phyloP scores from a whole-genome alignment of 2,113 vertebrate genomes.

The Peromyscus leucopus region DNA sequence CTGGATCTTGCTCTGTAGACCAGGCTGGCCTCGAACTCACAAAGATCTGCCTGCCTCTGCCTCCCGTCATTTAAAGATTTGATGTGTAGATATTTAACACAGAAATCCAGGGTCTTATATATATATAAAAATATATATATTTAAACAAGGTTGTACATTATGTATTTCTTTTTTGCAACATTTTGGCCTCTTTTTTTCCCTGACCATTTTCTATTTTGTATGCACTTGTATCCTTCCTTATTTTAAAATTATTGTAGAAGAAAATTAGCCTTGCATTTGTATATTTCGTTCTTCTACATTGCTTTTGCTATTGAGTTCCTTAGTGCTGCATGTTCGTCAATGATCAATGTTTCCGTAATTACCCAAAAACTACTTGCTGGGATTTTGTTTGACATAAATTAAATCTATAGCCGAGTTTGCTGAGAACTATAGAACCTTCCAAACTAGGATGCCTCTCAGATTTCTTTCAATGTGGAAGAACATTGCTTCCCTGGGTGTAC shows the following conservation, averaged over 20 bases:
- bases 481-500: not conserved
- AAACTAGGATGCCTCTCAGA: not conserved
- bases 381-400: conserved; percentile 25
- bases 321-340: not conserved
- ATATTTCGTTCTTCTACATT: not conserved
- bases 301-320: not conserved
- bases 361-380: not conserved
- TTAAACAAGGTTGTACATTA: not conserved
- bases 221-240: not conserved
- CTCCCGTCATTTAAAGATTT: not conserved
- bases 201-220: not conserved
- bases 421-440: not conserved
- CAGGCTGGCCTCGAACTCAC: too few species aligned
- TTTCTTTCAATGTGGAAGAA: not conserved
- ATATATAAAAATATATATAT: too few species aligned
- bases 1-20: too few species aligned
- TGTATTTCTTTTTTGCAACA: conserved; percentile 33
- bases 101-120: not conserved
- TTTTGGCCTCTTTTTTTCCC: not conserved
- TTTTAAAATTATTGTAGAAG: not conserved
- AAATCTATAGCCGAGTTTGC: not conserved
- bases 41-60: too few species aligned
- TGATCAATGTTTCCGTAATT: not conserved
- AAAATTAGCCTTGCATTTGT: not conserved
- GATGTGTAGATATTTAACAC: not conserved